Percentiles rank a stretch among this genome's conserved stretches.
Conservation (phyloP, 2,113 vertebrate species). For the Isurus oxyrinchus region DNA sequence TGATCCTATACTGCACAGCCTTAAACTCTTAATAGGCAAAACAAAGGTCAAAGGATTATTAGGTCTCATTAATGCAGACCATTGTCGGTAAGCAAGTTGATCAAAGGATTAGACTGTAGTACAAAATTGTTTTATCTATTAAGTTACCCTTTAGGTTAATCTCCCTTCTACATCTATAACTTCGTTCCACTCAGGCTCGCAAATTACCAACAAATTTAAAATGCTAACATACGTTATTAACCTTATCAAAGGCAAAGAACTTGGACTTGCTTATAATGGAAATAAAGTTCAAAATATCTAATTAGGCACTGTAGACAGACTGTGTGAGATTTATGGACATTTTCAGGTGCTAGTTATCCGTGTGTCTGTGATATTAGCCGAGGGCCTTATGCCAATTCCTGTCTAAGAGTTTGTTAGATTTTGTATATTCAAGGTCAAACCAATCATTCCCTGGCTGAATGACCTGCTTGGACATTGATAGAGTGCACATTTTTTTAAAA, state of each 20-base stretch:
- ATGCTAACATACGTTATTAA: neutral
- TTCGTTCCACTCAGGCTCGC: neutral
- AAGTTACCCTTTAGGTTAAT: neutral
- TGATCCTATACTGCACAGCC: neutral
- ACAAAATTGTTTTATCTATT: neutral
- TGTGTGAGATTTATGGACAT: neutral
- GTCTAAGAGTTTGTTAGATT: neutral
- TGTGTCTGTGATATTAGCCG: neutral
- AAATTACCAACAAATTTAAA: neutral
- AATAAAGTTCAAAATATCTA: neutral
- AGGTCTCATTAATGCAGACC: neutral
- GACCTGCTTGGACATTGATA: neutral
- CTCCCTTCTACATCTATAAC: neutral
- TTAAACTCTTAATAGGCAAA: neutral
- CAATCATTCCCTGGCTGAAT: neutral
- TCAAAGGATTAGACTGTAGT: neutral
- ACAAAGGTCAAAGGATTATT: neutral
- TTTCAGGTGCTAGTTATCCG: neutral
- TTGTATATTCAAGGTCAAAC: neutral
- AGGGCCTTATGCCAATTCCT: neutral
- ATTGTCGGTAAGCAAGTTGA: neutral
- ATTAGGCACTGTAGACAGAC: neutral
- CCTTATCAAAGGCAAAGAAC: neutral
- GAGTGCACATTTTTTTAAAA: neutral
- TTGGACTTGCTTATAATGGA: neutral